These are phyloP conservation scores for Erebia ligea DNA, from an alignment of 2,888 invertebrate genomes.

Conservation along the genomic window DNA sequence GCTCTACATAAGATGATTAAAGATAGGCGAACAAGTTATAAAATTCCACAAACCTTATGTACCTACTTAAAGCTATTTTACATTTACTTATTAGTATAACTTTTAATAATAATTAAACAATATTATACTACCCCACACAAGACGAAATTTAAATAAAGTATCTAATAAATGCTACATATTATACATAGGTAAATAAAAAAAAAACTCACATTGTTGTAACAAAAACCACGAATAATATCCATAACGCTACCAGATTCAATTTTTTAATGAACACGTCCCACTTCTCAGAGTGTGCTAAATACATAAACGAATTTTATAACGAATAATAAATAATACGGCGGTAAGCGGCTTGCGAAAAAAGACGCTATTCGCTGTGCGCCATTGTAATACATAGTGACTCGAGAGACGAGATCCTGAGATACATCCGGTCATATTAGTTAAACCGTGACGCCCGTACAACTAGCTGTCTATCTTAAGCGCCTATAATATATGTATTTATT, in stretches of 20 bases:
- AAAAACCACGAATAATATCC: conserved; percentile 57
- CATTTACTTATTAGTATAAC: too few species aligned
- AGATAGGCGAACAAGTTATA: too few species aligned
- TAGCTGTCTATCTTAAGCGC: neutral
- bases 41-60: too few species aligned
- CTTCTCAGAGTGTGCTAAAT: conserved; percentile 65
- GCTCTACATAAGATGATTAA: too few species aligned
- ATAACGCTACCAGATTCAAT: conserved; percentile 57
- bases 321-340: conserved; percentile 43
- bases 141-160: neutral
- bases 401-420: conserved; percentile 52
- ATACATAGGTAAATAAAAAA: neutral
- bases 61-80: too few species aligned
- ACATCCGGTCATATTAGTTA: conserved; percentile 55
- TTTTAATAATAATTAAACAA: too few species aligned
- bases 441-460: conserved; percentile 33
- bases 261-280: conserved; percentile 66
- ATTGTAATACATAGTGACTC: conserved; percentile 49
- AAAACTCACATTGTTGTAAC: conserved; percentile 46
- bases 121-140: too few species aligned
- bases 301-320: conserved; percentile 68
- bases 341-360: conserved; percentile 55
- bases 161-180: neutral
- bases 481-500: too few species aligned
- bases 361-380: conserved; percentile 53